Conservation (phyloP, 1,140 invertebrate species). For the Phymastichus coffea region DNA sequence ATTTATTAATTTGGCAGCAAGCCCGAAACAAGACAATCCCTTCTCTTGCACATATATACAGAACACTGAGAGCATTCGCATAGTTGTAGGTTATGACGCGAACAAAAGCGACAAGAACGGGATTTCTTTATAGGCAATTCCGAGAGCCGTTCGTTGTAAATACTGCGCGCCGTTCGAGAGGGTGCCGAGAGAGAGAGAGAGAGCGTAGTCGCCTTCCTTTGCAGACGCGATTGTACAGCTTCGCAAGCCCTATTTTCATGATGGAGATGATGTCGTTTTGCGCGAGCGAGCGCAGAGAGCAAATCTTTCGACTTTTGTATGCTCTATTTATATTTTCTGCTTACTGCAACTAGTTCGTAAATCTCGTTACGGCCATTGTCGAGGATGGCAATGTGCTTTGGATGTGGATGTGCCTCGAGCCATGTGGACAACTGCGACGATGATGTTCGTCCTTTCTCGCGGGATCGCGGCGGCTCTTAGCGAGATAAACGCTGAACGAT, state of each 20-base stretch:
- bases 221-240: background rate
- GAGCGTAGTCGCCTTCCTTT: background rate
- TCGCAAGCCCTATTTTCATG: background rate
- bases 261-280: background rate
- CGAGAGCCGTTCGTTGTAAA: slow-evolving; percentile 48
- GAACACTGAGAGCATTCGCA: background rate
- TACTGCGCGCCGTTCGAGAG: slow-evolving; percentile 38
- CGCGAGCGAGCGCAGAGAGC: too few species aligned
- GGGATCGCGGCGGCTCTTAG: too few species aligned
- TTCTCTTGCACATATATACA: slow-evolving; percentile 19
- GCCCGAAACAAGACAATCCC: slow-evolving; percentile 43
- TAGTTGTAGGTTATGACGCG: slow-evolving; percentile 51
- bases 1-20: slow-evolving; percentile 58
- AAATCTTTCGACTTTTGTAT: too few species aligned
- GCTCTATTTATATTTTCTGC: too few species aligned
- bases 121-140: slow-evolving; percentile 59
- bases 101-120: slow-evolving; percentile 51
- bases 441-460: too few species aligned
- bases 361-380: too few species aligned
- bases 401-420: too few species aligned
- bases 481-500: too few species aligned
- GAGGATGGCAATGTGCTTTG: too few species aligned
- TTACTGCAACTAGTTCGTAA: too few species aligned
- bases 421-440: too few species aligned
- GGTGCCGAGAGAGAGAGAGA: background rate